phyloP scores from a whole-genome alignment of 2,113 vertebrate species.

The Stegostoma tigrinum region DNA sequence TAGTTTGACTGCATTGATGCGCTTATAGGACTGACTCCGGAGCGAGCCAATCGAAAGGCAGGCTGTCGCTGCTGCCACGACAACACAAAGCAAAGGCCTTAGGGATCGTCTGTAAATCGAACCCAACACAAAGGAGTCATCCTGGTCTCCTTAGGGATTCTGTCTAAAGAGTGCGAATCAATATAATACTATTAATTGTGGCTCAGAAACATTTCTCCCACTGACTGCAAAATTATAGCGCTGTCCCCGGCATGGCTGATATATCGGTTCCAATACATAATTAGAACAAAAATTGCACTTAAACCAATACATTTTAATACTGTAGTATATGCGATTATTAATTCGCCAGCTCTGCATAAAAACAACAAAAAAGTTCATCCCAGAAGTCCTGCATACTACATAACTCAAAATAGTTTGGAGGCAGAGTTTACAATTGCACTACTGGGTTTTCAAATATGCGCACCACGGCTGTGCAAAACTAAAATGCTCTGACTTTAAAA shows the following conservation, averaged over 20 bases:
- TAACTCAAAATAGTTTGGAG: not conserved
- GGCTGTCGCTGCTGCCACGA: constrained; percentile 31
- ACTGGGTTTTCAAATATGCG: not conserved
- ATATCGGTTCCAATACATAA: not conserved
- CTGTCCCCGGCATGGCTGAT: not conserved
- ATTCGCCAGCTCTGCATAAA: not conserved
- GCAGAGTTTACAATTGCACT: not conserved
- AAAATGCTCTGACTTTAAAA: no score
- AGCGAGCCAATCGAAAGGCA: not conserved
- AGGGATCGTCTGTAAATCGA: constrained; percentile 33
- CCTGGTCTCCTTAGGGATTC: not conserved
- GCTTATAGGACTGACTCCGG: not conserved
- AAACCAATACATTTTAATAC: not conserved
- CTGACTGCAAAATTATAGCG: not conserved
- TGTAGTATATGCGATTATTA: not conserved
- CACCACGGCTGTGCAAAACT: not conserved
- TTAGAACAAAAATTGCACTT: not conserved
- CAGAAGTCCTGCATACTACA: not conserved
- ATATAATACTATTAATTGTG: not conserved
- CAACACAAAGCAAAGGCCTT: constrained; percentile 32
- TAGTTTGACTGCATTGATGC: constrained; percentile 35
- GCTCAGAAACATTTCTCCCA: not conserved
- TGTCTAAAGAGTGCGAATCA: not conserved
- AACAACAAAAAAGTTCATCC: not conserved
- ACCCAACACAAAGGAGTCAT: constrained; percentile 25